Evolutionary conservation across 2,888 invertebrate genomes (phyloP).

Genomic region (Nineta flava): DNA sequence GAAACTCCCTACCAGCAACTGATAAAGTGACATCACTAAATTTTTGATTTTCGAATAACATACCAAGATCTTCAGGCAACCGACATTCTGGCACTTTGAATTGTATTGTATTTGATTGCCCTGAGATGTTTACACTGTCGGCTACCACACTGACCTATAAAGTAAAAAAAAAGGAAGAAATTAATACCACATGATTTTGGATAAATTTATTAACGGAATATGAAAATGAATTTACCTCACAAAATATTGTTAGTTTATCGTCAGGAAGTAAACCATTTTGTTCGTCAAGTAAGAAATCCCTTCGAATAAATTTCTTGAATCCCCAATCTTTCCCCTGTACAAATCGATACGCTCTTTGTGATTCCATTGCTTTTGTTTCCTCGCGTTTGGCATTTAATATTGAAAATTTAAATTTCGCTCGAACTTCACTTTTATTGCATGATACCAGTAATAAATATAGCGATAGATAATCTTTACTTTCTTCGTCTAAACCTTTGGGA

Average conservation of each 20-base stretch:
- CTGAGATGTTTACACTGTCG: slow-evolving; percentile 97
- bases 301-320: slow-evolving; percentile 98
- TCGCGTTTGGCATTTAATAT: slow-evolving; percentile 99
- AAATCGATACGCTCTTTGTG: slow-evolving; percentile 92
- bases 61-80: slow-evolving; percentile 86
- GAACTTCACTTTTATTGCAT: slow-evolving; percentile 99
- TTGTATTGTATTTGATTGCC: slow-evolving; percentile 94
- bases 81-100: slow-evolving; percentile 93
- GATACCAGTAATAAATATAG: slow-evolving; percentile 97
- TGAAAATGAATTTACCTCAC: slow-evolving; percentile 56
- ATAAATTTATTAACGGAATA: background rate
- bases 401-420: slow-evolving; percentile 99
- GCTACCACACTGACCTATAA: slow-evolving; percentile 83
- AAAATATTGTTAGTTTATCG: slow-evolving; percentile 98
- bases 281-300: slow-evolving; percentile 97
- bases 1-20: slow-evolving; percentile 77
- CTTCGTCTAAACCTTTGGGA: slow-evolving; percentile 99
- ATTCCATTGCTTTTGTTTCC: slow-evolving; percentile 99
- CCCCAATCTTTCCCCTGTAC: slow-evolving; percentile 99
- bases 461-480: slow-evolving; percentile 99
- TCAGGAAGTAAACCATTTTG: slow-evolving; percentile 96
- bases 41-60: slow-evolving; percentile 90
- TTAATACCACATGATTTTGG: slow-evolving; percentile 9
- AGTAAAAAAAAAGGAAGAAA: slow-evolving; percentile 7
- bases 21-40: slow-evolving; percentile 96